phyloP scores from a whole-genome alignment of 1,140 invertebrate species.

The Gryon sp. region DNA sequence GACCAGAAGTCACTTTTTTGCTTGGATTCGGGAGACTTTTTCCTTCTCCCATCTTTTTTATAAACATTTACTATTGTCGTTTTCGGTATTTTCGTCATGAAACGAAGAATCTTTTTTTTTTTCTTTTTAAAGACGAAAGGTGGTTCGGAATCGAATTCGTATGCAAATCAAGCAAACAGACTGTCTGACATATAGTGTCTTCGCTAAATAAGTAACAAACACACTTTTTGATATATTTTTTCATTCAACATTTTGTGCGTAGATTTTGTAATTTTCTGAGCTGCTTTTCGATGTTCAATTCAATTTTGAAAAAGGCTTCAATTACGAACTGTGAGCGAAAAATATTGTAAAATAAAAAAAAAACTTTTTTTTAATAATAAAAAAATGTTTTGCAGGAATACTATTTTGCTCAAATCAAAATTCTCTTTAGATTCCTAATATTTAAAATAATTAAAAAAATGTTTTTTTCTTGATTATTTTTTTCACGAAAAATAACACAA shows the following conservation, averaged over 20 bases:
- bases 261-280: conserved; percentile 51
- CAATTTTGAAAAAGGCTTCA: no score
- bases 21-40: neutral
- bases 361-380: no score
- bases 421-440: no score
- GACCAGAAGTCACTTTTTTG: conserved; percentile 15
- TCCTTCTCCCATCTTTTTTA: conserved; percentile 29
- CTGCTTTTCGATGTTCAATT: conserved; percentile 51
- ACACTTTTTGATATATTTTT: conserved; percentile 46
- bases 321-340: no score
- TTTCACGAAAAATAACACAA: no score
- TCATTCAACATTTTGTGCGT: conserved; percentile 30
- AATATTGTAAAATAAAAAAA: no score
- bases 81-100: conserved; percentile 19
- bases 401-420: no score
- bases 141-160: conserved; percentile 23
- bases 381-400: no score
- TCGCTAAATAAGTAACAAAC: conserved; percentile 18
- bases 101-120: conserved; percentile 21
- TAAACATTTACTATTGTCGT: conserved; percentile 37
- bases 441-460: no score
- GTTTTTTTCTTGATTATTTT: no score
- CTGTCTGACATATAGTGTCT: conserved; percentile 54
- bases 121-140: conserved; percentile 24
- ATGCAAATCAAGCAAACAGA: conserved; percentile 18